Evolutionary conservation across 2,888 invertebrate species (phyloP).

Genomic region (Zhuqinia jingwanae): DNA sequence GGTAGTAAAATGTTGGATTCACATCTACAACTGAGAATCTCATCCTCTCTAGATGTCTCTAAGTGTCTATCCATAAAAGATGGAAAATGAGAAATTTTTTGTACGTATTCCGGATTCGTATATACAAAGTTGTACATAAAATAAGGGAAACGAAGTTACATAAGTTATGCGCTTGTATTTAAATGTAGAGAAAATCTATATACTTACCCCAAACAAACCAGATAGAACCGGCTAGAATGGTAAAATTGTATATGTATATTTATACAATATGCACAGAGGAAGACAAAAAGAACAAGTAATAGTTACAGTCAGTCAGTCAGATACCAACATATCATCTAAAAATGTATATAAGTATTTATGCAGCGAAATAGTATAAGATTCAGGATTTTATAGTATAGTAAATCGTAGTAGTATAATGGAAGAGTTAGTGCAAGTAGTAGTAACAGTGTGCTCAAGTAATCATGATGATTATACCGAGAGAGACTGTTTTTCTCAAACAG

Average conservation of each 20-base stretch:
- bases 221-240: neutral
- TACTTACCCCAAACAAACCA: neutral
- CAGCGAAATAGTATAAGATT: conserved; percentile 3
- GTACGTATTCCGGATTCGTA: neutral
- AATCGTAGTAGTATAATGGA: neutral
- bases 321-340: neutral
- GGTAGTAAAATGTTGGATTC: conserved; percentile 48
- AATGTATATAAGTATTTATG: too few relatives aligned
- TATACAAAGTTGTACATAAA: conserved; percentile 37
- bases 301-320: conserved; percentile 21
- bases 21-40: conserved; percentile 38
- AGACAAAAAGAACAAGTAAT: conserved; percentile 28
- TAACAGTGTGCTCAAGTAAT: conserved; percentile 18
- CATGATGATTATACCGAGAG: conserved; percentile 38
- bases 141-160: neutral
- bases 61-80: neutral
- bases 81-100: conserved; percentile 7
- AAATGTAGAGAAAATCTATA: neutral
- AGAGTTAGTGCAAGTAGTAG: neutral
- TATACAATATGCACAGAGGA: conserved; percentile 16
- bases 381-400: conserved; percentile 26
- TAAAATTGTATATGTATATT: too few relatives aligned
- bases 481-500: conserved; percentile 7
- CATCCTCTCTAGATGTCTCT: conserved; percentile 11
- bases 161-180: neutral